Evolutionary conservation across 2,888 invertebrate genomes (phyloP).

Genomic region (Epirrita christyi): DNA sequence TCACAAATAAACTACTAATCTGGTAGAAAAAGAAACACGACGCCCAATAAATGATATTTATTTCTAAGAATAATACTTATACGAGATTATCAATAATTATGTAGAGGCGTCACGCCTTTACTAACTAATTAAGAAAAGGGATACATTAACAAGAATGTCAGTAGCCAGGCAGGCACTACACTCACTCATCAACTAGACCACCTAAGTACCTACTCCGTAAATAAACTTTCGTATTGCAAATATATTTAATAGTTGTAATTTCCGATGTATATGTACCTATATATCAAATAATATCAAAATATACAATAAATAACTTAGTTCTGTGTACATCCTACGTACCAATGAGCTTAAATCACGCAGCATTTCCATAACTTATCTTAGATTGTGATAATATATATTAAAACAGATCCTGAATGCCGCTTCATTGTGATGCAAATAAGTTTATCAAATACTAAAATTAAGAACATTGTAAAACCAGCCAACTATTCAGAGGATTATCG

Average conservation of each 20-base stretch:
- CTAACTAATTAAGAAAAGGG: constrained; percentile 42
- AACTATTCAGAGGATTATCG: neutral
- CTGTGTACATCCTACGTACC: constrained; percentile 4
- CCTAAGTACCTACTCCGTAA: constrained; percentile 14
- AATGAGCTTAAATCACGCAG: neutral
- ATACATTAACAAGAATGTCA: constrained; percentile 38
- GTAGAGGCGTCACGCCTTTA: constrained; percentile 37
- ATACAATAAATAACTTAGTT: constrained; percentile 40
- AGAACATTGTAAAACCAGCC: too few species aligned
- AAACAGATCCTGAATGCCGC: neutral
- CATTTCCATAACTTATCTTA: neutral
- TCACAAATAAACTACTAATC: constrained; percentile 10
- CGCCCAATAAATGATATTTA: constrained; percentile 73
- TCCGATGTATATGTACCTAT: constrained; percentile 21
- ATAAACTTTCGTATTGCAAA: constrained; percentile 33
- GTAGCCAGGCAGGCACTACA: neutral
- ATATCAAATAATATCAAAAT: constrained; percentile 39
- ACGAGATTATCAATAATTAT: constrained; percentile 62
- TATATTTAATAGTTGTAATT: constrained; percentile 35
- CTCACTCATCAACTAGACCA: neutral
- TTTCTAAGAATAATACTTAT: constrained; percentile 69
- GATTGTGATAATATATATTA: constrained; percentile 5
- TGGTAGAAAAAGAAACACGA: constrained; percentile 40
- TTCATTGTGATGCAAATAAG: constrained; percentile 13
- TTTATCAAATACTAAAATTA: neutral